These are phyloP conservation scores for Synergus gifuensis DNA, from an alignment of 2,888 invertebrate genomes.

Conservation along the genomic window DNA sequence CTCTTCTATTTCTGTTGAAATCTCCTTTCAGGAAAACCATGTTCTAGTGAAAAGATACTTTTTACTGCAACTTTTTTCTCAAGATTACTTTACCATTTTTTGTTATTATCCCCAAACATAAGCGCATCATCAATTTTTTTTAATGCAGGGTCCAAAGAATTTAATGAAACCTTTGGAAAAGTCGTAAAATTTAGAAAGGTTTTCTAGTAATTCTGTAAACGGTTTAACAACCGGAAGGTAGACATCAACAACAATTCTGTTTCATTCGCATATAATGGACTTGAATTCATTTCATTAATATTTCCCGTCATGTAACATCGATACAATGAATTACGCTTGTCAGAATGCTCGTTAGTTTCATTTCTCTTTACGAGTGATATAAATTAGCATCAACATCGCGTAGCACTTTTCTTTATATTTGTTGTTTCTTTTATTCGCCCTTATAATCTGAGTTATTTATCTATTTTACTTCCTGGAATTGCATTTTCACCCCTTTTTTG, in stretches of 20 bases:
- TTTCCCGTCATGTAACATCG: background rate
- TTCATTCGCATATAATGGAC: background rate
- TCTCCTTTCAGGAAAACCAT: background rate
- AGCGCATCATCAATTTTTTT: background rate
- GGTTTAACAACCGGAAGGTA: background rate
- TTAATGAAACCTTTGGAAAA: too few relatives aligned
- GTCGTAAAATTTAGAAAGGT: too few relatives aligned
- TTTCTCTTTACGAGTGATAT: background rate
- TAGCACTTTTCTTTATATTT: background rate
- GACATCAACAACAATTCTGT: background rate
- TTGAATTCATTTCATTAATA: slow-evolving; percentile 12
- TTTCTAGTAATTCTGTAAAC: too few relatives aligned
- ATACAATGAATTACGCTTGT: background rate
- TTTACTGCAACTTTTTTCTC: background rate
- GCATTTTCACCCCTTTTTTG: background rate
- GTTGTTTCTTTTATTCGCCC: background rate
- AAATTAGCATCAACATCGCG: background rate
- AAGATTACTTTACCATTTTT: background rate
- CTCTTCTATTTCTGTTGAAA: slow-evolving; percentile 13
- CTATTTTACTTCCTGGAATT: background rate
- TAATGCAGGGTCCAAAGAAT: background rate
- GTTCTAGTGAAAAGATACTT: background rate
- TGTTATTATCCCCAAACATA: background rate
- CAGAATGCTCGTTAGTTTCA: background rate
- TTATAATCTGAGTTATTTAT: background rate